phyloP scores from a whole-genome alignment of 2,113 vertebrate species.

The Centropristis striata region DNA sequence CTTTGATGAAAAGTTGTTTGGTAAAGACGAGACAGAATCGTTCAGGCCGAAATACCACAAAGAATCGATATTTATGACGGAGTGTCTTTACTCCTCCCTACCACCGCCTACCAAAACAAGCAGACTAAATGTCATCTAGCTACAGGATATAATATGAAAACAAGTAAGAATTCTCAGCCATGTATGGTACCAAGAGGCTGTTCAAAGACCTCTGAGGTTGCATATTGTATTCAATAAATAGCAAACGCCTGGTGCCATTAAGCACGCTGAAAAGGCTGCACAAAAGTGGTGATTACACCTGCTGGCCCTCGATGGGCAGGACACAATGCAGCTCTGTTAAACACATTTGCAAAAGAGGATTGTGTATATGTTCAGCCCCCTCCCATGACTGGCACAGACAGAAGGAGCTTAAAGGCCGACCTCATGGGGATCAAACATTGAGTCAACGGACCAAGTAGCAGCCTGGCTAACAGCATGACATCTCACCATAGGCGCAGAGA shows the following conservation, averaged over 20 bases:
- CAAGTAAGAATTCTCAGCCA: not conserved
- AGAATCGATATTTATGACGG: not conserved
- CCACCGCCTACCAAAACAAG: not conserved
- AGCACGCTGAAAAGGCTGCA: slow-evolving; percentile 39
- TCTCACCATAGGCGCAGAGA: slow-evolving; percentile 49
- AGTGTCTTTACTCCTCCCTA: not conserved
- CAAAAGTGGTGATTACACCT: slow-evolving; percentile 62
- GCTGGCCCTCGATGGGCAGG: slow-evolving; percentile 47
- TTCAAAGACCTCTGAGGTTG: slow-evolving; percentile 10
- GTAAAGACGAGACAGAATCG: not conserved
- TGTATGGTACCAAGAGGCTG: slow-evolving; percentile 5
- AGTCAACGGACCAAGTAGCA: slow-evolving; percentile 52
- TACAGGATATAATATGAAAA: slow-evolving; percentile 10
- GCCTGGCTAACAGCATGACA: slow-evolving; percentile 61
- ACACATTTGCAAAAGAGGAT: slow-evolving; percentile 73
- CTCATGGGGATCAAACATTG: slow-evolving; percentile 70
- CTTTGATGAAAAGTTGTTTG: not conserved
- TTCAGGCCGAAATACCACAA: not conserved
- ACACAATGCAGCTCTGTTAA: slow-evolving; percentile 73
- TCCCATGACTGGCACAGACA: slow-evolving; percentile 71
- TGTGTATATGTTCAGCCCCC: slow-evolving; percentile 55
- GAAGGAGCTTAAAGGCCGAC: slow-evolving; percentile 77
- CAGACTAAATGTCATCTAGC: not conserved
- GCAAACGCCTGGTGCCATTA: slow-evolving; percentile 39
- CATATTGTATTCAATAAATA: slow-evolving; percentile 35